Base-by-base conservation (phyloP, 2,888 invertebrate species). In the Heliconius aoede region DNA sequence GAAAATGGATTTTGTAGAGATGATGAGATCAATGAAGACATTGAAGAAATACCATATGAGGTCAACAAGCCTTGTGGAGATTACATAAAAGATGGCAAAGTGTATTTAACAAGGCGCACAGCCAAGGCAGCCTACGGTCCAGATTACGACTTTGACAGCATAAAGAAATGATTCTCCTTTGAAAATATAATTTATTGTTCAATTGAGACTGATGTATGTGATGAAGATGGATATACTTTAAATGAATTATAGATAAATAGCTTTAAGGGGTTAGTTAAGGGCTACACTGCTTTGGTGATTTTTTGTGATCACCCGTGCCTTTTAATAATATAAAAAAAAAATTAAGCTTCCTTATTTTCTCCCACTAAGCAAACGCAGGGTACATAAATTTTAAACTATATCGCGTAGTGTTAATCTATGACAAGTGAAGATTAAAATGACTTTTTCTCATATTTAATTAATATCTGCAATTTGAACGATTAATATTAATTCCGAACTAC, bases 131-230 rank as follows among this genome's bases (percentile, higher is more conserved):
- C 87, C 1, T 89, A 85, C 36, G 89, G 89, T 46, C 84, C 88
- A 15, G 87, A 90, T 65, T 89, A 87, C 72, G 89, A 91, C 76
- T 91, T 89, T 71, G 88, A 92, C 83, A 90, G 90, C 83, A 85
- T 91, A 86, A 90, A 91, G 80, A 92, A 93, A 92, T 93, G 91
- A 93, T 91, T 90, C 65, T 76, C 78, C 83, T 83, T 85, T 78
- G 83, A 86, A 86, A 85, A 85, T 76, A 72, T 51, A 80, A 83
- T 77, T 79, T 61, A 76, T 74, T 74, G 72, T 79, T 87, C 83
- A 83, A 87, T 88, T 90, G 93, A 94, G 93, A 94, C 93, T 94
- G 93, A 94, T 88, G 89, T 86, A 87, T 92, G 91, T 92, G 90
- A 91, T 74, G 82, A 81, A 58, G 82, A 81, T 72, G 80, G 80